Percentiles rank a stretch among this genome's conserved stretches.
phyloP scores from a whole-genome alignment of 2,888 invertebrate species.

The Ophion slaviceki region DNA sequence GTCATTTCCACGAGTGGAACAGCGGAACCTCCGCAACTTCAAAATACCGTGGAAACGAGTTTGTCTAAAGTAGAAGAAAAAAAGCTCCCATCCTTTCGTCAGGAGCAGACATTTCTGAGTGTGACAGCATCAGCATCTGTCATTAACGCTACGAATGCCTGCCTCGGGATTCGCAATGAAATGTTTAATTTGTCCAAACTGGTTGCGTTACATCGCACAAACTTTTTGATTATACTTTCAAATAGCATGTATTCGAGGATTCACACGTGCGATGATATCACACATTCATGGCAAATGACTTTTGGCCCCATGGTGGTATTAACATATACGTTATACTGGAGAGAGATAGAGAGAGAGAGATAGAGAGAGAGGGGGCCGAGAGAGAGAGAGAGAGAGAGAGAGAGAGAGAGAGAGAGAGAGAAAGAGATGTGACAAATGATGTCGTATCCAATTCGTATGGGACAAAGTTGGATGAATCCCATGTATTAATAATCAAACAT shows the following conservation, averaged over 20 bases:
- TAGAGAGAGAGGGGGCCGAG: too few species aligned
- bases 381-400: too few species aligned
- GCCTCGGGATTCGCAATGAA: background rate
- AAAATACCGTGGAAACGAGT: background rate
- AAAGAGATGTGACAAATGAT: background rate
- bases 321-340: background rate
- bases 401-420: background rate
- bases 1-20: background rate
- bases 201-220: background rate
- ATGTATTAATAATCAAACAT: slow-evolving; percentile 22
- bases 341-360: background rate
- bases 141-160: background rate
- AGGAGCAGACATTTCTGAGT: background rate
- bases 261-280: background rate
- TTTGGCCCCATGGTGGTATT: background rate
- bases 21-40: background rate
- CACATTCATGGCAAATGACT: background rate
- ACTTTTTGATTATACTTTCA: slow-evolving; percentile 7
- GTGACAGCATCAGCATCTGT: background rate
- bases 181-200: background rate
- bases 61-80: background rate
- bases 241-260: background rate
- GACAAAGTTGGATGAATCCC: background rate
- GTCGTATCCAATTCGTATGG: background rate
- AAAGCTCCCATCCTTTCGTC: background rate